phyloP scores from a whole-genome alignment of 2,888 invertebrate species.

The Entomobrya proxima region DNA sequence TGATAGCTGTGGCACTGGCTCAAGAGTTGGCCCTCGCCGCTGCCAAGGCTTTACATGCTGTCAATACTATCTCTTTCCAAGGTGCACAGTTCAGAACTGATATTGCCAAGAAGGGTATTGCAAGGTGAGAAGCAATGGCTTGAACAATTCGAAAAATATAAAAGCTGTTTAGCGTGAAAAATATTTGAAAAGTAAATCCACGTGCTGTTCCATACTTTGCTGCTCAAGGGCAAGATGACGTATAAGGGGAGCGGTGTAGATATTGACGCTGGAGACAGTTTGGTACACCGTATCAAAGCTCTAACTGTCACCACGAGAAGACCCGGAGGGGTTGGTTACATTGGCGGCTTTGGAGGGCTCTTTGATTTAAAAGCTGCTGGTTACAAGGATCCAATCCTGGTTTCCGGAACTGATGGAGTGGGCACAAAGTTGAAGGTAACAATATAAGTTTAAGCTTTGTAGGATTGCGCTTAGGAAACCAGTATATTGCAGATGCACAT shows the following conservation, averaged over 20 bases:
- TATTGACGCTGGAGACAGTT: conserved; percentile 91
- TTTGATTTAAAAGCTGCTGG: conserved; percentile 96
- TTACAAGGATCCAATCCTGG: conserved; percentile 89
- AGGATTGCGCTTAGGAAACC: neutral
- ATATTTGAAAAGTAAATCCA: conserved; percentile 9
- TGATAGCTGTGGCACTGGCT: conserved; percentile 86
- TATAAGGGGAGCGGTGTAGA: conserved; percentile 96
- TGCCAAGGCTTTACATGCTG: conserved; percentile 85
- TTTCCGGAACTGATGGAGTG: conserved; percentile 97
- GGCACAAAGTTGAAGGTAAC: conserved; percentile 95
- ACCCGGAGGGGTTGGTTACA: conserved; percentile 86
- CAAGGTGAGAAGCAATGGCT: conserved; percentile 82
- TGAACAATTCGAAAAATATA: too few relatives aligned
- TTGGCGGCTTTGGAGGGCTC: conserved; percentile 83
- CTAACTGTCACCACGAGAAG: conserved; percentile 87
- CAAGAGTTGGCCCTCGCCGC: conserved; percentile 85
- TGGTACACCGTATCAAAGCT: conserved; percentile 90
- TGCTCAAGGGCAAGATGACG: conserved; percentile 83
- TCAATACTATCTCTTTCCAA: conserved; percentile 86
- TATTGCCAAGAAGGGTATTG: conserved; percentile 91
- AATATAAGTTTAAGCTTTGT: too few relatives aligned
- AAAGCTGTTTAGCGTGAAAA: conserved; percentile 13
- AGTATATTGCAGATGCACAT: neutral
- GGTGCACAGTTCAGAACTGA: conserved; percentile 92
- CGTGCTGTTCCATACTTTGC: too few relatives aligned